Percentiles rank a stretch among this genome's conserved stretches.
Evolutionary conservation across 1,140 invertebrate species (phyloP).

Genomic region (Zaprionus africanus): DNA sequence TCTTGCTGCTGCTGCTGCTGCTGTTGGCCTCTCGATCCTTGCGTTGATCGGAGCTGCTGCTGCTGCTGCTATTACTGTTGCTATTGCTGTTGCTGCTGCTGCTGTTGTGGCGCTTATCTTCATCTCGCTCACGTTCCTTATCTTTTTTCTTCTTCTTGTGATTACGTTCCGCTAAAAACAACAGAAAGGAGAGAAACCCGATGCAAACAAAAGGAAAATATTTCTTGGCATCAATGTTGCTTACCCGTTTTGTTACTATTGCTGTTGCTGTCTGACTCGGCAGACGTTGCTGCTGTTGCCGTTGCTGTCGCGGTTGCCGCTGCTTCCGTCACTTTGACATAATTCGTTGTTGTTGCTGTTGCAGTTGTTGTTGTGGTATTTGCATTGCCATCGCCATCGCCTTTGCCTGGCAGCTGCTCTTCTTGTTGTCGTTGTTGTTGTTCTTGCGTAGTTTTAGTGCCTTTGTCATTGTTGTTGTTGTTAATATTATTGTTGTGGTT

Average conservation of each 20-base stretch:
- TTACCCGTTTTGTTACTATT: conserved; percentile 69
- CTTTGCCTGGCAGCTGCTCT: conserved; percentile 38
- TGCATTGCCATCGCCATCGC: conserved; percentile 58
- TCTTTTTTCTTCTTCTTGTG: conserved; percentile 78
- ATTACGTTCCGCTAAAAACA: conserved; percentile 61
- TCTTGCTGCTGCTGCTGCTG: conserved; percentile 9
- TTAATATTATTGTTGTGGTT: conserved; percentile 31
- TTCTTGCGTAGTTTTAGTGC: conserved; percentile 25
- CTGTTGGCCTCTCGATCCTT: conserved; percentile 41
- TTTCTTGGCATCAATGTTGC: conserved; percentile 47
- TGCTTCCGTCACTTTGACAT: conserved; percentile 46
- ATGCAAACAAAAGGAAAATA: conserved; percentile 32
- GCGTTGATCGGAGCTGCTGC: conserved; percentile 21
- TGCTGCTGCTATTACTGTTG: conserved; percentile 16
- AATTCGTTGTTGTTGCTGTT: conserved; percentile 41
- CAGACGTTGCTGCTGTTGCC: conserved; percentile 25
- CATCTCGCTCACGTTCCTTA: conserved; percentile 73
- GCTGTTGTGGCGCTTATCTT: conserved; percentile 62
- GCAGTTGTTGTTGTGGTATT: conserved; percentile 53
- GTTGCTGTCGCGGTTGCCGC: conserved; percentile 25
- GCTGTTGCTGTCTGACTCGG: conserved; percentile 53
- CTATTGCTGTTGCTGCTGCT: conserved; percentile 33
- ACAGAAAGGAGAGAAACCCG: conserved; percentile 19
- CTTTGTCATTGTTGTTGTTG: conserved; percentile 16
- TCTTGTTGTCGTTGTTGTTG: conserved; percentile 28